These are phyloP conservation scores for Xiphydria camelus DNA, from an alignment of 2,888 invertebrate species.

Conservation along the genomic window DNA sequence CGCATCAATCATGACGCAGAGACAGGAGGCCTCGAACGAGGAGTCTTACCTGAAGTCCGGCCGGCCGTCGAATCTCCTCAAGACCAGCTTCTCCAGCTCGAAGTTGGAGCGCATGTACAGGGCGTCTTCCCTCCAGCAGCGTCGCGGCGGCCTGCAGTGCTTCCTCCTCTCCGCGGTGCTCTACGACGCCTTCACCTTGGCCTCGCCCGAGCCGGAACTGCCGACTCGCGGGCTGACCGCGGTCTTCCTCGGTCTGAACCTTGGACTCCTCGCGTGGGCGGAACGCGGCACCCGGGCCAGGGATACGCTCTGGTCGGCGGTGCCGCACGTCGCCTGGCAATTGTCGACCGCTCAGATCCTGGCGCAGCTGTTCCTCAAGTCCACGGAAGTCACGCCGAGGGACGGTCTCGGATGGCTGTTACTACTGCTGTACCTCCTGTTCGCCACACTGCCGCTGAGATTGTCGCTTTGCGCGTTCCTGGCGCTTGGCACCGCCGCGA, in stretches of 20 bases:
- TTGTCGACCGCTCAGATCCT: constrained; percentile 67
- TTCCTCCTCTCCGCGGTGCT: constrained; percentile 70
- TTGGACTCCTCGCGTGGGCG: constrained; percentile 51
- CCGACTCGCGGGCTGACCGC: constrained; percentile 46
- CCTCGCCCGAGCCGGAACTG: constrained; percentile 58
- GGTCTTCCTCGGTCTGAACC: constrained; percentile 50
- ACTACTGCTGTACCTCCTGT: constrained; percentile 72
- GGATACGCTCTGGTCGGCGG: constrained; percentile 60
- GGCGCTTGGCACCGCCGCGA: constrained; percentile 65
- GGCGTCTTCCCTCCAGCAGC: constrained; percentile 72
- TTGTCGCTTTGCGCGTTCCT: constrained; percentile 66
- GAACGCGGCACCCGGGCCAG: constrained; percentile 44
- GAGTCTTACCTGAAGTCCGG: constrained; percentile 54
- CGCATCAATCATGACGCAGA: constrained; percentile 38
- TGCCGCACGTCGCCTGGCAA: constrained; percentile 70
- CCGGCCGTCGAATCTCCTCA: constrained; percentile 53
- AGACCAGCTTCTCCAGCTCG: constrained; percentile 64
- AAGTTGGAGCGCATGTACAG: constrained; percentile 73
- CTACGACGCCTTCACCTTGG: constrained; percentile 67
- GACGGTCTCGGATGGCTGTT: constrained; percentile 75
- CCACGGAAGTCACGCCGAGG: constrained; percentile 64
- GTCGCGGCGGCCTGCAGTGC: constrained; percentile 71
- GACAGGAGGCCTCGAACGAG: constrained; percentile 50
- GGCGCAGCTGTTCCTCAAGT: constrained; percentile 65
- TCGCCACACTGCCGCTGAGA: constrained; percentile 73